These are phyloP conservation scores for Grantiella picta DNA, from an alignment of 2,113 vertebrate species.

Conservation along the genomic window DNA sequence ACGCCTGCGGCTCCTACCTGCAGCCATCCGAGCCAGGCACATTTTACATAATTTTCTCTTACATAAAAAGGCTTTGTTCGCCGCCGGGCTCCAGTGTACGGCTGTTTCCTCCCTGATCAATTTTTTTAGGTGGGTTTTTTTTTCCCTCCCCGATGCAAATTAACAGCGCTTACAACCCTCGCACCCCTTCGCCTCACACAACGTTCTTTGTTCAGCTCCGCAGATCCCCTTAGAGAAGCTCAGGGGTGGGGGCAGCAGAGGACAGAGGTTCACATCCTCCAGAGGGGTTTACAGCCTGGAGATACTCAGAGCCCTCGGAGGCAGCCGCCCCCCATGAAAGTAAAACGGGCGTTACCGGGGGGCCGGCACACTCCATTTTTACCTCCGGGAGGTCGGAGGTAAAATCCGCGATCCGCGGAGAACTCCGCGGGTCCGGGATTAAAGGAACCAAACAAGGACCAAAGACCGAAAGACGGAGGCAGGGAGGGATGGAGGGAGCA, in stretches of 20 bases:
- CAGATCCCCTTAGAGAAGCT: slow-evolving; percentile 1
- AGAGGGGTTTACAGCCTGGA: not conserved
- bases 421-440: not conserved
- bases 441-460: not conserved
- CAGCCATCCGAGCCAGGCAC: not conserved
- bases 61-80: slow-evolving; percentile 74
- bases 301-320: not conserved
- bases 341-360: no score
- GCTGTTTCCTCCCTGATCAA: not conserved
- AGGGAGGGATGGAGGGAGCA: not conserved
- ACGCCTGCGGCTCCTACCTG: slow-evolving; percentile 56
- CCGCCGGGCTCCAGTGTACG: slow-evolving; percentile 2
- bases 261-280: not conserved
- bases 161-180: not conserved
- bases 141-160: not conserved
- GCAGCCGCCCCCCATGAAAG: not conserved
- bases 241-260: not conserved
- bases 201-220: slow-evolving; percentile 26
- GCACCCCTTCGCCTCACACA: not conserved
- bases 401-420: not conserved
- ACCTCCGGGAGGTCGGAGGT: not conserved
- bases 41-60: slow-evolving; percentile 42
- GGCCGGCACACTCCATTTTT: not conserved
- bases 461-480: not conserved
- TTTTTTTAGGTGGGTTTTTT: not conserved